phyloP scores from a whole-genome alignment of 2,113 vertebrate species.

The Turnix velox region DNA sequence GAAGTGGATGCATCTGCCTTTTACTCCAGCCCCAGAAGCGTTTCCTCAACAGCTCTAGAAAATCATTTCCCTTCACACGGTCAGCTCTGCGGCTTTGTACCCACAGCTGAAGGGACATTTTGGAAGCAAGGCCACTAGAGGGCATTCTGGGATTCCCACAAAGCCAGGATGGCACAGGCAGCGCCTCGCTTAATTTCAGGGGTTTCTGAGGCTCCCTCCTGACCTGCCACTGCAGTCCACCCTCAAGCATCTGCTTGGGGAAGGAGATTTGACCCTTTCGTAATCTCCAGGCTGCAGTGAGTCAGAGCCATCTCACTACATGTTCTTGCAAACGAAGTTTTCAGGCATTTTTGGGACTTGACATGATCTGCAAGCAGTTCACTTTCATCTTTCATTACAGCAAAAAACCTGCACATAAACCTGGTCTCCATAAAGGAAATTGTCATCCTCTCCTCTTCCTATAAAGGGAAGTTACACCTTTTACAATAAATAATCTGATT shows the following conservation, averaged over 20 bases:
- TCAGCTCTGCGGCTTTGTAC: accelerated
- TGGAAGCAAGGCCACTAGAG: neutral
- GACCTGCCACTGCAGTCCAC: accelerated
- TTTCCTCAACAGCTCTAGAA: neutral
- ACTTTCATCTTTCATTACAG: accelerated
- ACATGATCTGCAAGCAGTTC: accelerated
- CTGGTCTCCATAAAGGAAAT: too few species aligned
- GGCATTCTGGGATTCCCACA: slow-evolving; percentile 14
- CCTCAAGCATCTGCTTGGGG: accelerated
- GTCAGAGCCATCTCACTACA: accelerated
- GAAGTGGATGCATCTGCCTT: neutral
- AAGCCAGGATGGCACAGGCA: neutral
- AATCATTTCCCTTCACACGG: accelerated
- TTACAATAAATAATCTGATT: too few species aligned
- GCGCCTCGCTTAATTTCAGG: accelerated
- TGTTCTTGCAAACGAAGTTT: accelerated
- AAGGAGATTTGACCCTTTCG: accelerated
- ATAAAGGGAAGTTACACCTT: too few species aligned
- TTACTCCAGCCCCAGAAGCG: neutral
- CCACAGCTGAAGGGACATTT: neutral
- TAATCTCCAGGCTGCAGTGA: neutral
- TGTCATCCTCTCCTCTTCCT: too few species aligned
- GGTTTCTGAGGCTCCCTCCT: neutral
- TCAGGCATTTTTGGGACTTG: accelerated
- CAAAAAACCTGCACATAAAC: accelerated